Base-by-base conservation (phyloP, 1,140 invertebrate genomes). In the Drosophila mayri region DNA sequence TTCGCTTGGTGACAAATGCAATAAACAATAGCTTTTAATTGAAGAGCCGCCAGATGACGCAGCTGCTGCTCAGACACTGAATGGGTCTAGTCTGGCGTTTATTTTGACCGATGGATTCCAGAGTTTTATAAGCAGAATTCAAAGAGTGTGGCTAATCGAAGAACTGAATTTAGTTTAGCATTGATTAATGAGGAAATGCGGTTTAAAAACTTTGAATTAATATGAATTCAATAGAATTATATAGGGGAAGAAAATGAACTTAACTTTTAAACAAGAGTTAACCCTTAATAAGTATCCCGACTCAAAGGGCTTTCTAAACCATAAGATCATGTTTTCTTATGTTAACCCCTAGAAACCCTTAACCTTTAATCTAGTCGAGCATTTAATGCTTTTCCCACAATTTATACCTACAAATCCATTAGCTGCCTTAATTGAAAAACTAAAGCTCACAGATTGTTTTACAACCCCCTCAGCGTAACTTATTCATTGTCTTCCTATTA, bases 11-110 rank as follows among this genome's bases (percentile, higher is more conserved):
- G 81, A 60, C 81, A 85, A 85, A 86, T 85, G 81, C 82, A 85
- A 85, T 85, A 86, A 85, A 86, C 74, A 85, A 85, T 86, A 75
- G 64, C 62, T 85, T 81, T 78, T 70, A 85, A 85, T 85, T 85
- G 81, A 85, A 49, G 64, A 61, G 60, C 43, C 46, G 49, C 43
- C 25, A 7, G 63, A 70, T 70, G 66, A 68, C 66, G 50, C 74
- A 61, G 55, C 71, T 59, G 46, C 46, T 28, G 52, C 65, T 50
- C 30, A 22, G 65, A 72, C 66, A n/a, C 37, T 30, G 30, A 72
- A 71, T 40, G 49, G 43, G 11, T 47, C 40, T 30, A 46, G 46
- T 52, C 37, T 32, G 61, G 20, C 61, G n/a, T 35, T 35, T 37
- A 22, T 12, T 28, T 28, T 28, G 61, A 22, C n/a, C 20, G 9